Evolutionary conservation across 2,113 vertebrate genomes (phyloP).

Genomic region (Chloropsis hardwickii): DNA sequence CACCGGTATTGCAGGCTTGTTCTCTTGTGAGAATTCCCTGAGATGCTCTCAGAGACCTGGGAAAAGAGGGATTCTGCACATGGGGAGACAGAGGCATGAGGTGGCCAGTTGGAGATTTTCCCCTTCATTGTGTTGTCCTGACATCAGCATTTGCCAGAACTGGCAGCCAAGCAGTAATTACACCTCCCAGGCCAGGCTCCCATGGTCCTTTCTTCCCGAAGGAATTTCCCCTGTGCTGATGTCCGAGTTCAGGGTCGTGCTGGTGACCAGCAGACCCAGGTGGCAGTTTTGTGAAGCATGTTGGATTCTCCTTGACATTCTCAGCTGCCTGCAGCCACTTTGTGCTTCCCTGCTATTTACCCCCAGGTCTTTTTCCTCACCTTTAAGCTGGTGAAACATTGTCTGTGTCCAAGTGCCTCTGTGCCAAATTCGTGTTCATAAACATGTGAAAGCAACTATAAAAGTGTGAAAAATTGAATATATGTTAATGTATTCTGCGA

Average conservation of each 20-base stretch:
- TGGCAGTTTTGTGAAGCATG: neutral
- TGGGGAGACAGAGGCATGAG: neutral
- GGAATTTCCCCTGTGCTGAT: neutral
- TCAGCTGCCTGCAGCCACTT: neutral
- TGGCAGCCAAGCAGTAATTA: neutral
- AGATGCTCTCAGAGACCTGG: neutral
- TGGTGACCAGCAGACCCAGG: neutral
- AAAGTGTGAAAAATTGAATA: neutral
- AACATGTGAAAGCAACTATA: neutral
- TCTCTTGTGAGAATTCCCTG: neutral
- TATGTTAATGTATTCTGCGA: constrained; percentile 15
- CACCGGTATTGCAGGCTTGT: rapidly evolving
- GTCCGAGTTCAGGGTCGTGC: rapidly evolving
- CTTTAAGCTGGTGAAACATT: neutral
- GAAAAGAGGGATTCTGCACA: neutral
- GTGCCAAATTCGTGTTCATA: neutral
- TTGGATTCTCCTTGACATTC: neutral
- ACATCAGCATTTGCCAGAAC: neutral
- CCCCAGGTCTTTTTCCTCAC: neutral
- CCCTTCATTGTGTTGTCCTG: neutral
- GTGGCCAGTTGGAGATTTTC: neutral
- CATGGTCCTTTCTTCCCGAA: neutral
- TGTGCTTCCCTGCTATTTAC: neutral
- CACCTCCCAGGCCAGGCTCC: neutral
- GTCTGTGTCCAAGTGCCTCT: neutral